Percentiles rank a stretch among this genome's conserved stretches.
These are phyloP conservation scores for Meandrusa payeni DNA, from an alignment of 2,888 invertebrate species.

Conservation along the genomic window DNA sequence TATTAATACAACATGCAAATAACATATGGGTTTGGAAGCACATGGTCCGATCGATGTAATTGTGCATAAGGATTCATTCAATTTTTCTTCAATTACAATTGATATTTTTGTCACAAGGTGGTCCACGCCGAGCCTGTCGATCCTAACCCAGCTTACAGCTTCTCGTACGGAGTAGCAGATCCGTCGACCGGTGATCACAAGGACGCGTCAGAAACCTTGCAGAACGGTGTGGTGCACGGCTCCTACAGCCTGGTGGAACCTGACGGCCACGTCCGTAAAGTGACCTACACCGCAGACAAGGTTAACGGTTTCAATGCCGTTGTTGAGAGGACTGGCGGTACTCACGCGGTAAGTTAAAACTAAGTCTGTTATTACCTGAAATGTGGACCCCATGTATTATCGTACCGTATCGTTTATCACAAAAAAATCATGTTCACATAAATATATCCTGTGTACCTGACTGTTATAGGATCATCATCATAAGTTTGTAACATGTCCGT, in stretches of 20 bases:
- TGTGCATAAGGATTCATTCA: too few species aligned
- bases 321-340: constrained; percentile 69
- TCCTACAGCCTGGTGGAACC: constrained; percentile 77
- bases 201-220: constrained; percentile 70
- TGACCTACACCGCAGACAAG: constrained; percentile 78
- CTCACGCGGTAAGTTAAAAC: constrained; percentile 55
- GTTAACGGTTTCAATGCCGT: constrained; percentile 77
- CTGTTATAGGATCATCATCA: too few species aligned
- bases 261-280: constrained; percentile 71
- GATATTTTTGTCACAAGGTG: too few species aligned
- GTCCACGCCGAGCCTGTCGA: constrained; percentile 71
- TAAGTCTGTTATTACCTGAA: background rate
- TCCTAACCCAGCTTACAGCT: constrained; percentile 77
- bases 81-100: too few species aligned
- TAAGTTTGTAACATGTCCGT: too few species aligned
- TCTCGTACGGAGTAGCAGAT: constrained; percentile 75
- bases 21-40: too few species aligned
- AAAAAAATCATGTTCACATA: too few species aligned
- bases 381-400: too few species aligned
- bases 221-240: constrained; percentile 77
- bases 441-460: too few species aligned
- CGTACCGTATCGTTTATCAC: too few species aligned
- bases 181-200: constrained; percentile 77
- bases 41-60: too few species aligned
- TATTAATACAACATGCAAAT: too few species aligned